Evolutionary conservation across 2,888 invertebrate species (phyloP).

Genomic region (Parnassius smintheus): DNA sequence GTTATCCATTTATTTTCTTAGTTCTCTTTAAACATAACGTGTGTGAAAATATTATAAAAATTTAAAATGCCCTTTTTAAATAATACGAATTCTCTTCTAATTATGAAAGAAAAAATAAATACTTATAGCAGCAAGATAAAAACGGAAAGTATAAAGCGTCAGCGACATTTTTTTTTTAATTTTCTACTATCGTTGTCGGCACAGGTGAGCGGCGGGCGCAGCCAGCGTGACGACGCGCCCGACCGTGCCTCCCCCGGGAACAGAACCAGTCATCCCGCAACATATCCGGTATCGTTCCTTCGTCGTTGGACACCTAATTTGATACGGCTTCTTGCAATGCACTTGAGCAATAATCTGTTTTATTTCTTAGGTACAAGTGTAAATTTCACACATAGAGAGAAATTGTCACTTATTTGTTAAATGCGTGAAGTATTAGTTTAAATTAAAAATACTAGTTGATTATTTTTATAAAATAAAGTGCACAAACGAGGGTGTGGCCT

Average conservation of each 20-base stretch:
- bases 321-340: constrained; percentile 21
- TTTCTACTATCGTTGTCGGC: constrained; percentile 25
- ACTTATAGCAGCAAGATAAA: neutral
- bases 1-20: too few species aligned
- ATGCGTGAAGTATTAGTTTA: too few species aligned
- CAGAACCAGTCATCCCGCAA: constrained; percentile 44
- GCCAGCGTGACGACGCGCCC: constrained; percentile 57
- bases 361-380: neutral
- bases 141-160: constrained; percentile 11
- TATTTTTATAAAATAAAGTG: too few species aligned
- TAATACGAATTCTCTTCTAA: too few species aligned
- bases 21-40: too few species aligned
- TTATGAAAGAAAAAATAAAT: too few species aligned
- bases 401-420: too few species aligned
- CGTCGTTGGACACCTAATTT: constrained; percentile 16
- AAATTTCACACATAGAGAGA: neutral
- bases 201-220: constrained; percentile 42
- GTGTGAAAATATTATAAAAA: too few species aligned
- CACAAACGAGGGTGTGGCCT: too few species aligned
- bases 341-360: constrained; percentile 15
- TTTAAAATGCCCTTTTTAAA: too few species aligned
- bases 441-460: too few species aligned
- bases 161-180: constrained; percentile 13
- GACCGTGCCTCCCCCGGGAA: constrained; percentile 61
- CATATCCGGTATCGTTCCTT: constrained; percentile 54